Percentiles rank a stretch among this genome's conserved stretches.
Conservation (phyloP, 35 echinoderm and acorn worm genomes). For the Apostichopus japonicus region DNA sequence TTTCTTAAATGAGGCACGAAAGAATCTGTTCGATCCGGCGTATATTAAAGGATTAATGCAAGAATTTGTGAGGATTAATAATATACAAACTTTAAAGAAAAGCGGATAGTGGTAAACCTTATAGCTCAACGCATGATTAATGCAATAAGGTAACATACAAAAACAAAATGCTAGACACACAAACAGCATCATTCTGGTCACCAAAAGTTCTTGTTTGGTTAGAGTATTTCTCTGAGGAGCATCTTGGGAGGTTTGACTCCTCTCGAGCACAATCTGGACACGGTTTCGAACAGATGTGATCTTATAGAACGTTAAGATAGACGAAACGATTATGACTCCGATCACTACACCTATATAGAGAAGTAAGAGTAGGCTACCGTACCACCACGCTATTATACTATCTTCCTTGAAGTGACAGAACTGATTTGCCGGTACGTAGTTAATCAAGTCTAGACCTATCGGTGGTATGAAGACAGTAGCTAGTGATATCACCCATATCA, state of each 20-base stretch:
- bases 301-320: conserved; percentile 26
- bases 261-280: neutral
- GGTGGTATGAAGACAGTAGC: conserved; percentile 15
- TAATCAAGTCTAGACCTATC: neutral
- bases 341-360: conserved; percentile 15
- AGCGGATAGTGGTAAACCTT: neutral
- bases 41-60: conserved; percentile 60
- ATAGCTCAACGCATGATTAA: conserved; percentile 54
- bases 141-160: conserved; percentile 25
- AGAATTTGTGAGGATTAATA: conserved; percentile 38
- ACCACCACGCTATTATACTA: conserved; percentile 30
- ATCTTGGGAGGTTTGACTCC: conserved; percentile 45
- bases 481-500: conserved; percentile 19
- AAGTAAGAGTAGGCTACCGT: conserved; percentile 7
- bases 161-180: conserved; percentile 50
- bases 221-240: neutral
- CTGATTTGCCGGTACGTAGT: conserved; percentile 3
- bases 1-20: conserved; percentile 47
- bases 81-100: conserved; percentile 12
- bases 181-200: conserved; percentile 42
- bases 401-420: conserved; percentile 48
- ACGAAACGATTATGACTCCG: conserved; percentile 22
- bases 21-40: conserved; percentile 51
- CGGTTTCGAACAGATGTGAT: conserved; percentile 12
- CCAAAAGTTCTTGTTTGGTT: conserved; percentile 39